A percentile compares a stretch with the other conserved stretches of the same genome.
These are phyloP conservation scores for Phasia obesa DNA, from an alignment of 2,888 invertebrate genomes.

Conservation along the genomic window DNA sequence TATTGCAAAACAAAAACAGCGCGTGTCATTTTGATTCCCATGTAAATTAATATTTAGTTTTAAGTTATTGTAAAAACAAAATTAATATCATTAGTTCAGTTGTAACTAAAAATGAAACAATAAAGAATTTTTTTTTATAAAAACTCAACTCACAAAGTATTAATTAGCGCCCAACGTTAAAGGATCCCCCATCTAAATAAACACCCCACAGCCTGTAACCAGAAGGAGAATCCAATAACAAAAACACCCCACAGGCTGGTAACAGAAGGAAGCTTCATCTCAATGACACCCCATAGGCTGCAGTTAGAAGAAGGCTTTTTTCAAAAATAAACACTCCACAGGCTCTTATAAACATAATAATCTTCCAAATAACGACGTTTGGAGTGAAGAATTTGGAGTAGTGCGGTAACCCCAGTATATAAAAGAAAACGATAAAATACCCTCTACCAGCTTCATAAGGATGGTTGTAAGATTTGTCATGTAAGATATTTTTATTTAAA, in stretches of 20 bases:
- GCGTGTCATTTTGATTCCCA: no score
- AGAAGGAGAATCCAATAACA: not conserved
- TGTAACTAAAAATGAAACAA: no score
- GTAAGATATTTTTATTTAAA: slow-evolving; percentile 12
- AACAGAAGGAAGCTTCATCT: not conserved
- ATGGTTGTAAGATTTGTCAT: slow-evolving; percentile 13
- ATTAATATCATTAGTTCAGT: no score
- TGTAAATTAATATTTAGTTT: no score
- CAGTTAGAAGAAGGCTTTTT: not conserved
- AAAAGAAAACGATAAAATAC: slow-evolving; percentile 1
- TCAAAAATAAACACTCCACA: not conserved
- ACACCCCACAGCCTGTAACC: not conserved
- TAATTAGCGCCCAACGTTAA: no score
- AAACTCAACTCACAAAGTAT: no score
- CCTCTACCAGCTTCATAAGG: slow-evolving; percentile 13
- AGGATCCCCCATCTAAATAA: not conserved
- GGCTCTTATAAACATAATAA: slow-evolving; percentile 1
- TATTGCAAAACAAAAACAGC: no score
- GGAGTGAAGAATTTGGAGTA: not conserved
- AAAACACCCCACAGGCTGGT: no score
- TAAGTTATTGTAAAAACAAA: no score
- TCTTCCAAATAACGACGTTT: slow-evolving; percentile 7
- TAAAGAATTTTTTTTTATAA: no score
- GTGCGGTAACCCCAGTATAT: slow-evolving; percentile 13
- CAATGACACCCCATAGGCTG: not conserved